Evolutionary conservation across 1,140 invertebrate genomes (phyloP), one percentile per base, ranked within the genome.

Genomic region (Oryctes rhinoceros): DNA sequence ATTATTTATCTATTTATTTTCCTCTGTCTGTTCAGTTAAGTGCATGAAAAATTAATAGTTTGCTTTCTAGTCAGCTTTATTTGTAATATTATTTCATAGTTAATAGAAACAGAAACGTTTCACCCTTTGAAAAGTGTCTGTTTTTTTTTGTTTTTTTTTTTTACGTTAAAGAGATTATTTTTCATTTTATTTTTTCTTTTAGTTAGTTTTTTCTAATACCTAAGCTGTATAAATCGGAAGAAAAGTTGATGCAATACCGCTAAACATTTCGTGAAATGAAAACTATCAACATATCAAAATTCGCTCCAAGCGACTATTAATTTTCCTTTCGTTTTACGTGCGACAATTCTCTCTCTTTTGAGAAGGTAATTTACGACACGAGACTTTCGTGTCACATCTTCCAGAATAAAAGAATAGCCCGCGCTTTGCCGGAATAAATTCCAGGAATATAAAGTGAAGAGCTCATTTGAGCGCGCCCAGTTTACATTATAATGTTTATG

Each of bases 401-500:
- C 37, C 75, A 47, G 75, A 76, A 76, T 76, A 76, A 76, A 76
- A 76, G 75, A 76, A 76, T 76, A 37, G n/a, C 20, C 24, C 65
- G 65, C 65, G 53, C 65, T 13, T 5, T 65, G 20, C 81, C 77
- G 82, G 71, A 81, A 81, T 84, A 84, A 84, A 84, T 84, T 81
- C 79, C 65, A 20, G 81, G 82, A 84, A 82, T 84, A 84, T 84
- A 84, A 84, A 84, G 79, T 83, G 79, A 81, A 74, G 80, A 81
- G 49, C 82, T 65, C 81, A 83, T 81, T 77, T 65, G 49, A 53
- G 79, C 59, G 30, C 65, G 65, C 65, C 35, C 65, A 71, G 77
- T 47, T 78, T 53, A 78, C 83, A 82, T 84, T 84, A 84, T 81
- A 82, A 83, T 83, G 81, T 84, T 84, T 84, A 84, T 82, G 81